Percentiles rank a stretch among this genome's conserved stretches.
These are phyloP conservation scores for Aleadryas rufinucha DNA, from an alignment of 2,113 vertebrate genomes.

Conservation along the genomic window DNA sequence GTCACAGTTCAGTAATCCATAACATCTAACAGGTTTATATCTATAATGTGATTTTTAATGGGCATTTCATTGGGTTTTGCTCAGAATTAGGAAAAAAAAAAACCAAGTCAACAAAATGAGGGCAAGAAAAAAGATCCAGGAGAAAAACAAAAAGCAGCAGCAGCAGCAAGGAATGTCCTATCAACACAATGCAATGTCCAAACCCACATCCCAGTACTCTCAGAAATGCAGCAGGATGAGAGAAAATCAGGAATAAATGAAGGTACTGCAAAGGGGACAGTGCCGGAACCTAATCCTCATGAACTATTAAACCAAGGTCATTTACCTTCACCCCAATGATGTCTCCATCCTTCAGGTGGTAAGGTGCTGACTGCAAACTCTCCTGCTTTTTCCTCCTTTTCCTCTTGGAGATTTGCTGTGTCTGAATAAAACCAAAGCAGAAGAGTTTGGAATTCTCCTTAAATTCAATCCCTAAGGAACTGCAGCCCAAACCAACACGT, in stretches of 20 bases:
- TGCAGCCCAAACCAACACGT: not conserved
- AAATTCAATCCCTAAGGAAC: not conserved
- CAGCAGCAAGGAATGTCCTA: not conserved
- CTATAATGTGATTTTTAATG: not conserved
- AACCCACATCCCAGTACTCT: not conserved
- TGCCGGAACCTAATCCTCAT: not conserved
- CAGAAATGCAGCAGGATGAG: not conserved
- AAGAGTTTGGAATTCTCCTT: not conserved
- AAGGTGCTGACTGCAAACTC: slow-evolving; percentile 82
- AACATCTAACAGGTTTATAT: not conserved
- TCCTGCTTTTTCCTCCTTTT: slow-evolving; percentile 89
- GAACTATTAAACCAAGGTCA: not conserved
- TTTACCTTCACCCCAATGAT: slow-evolving; percentile 86
- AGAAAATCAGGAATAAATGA: not conserved
- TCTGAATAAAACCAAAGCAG: slow-evolving; percentile 68
- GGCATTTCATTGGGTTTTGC: not conserved
- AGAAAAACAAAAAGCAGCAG: not conserved
- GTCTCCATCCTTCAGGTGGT: slow-evolving; percentile 90
- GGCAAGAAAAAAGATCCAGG: not conserved
- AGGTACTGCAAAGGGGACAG: not conserved
- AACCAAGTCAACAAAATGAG: not conserved
- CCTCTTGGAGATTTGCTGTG: slow-evolving; percentile 85
- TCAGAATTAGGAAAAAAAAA: not conserved
- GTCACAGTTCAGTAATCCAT: not conserved
- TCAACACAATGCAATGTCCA: not conserved